Base-by-base conservation (phyloP, 2,797 vertebrate species). In the Hydrocynus forskahlii region DNA sequence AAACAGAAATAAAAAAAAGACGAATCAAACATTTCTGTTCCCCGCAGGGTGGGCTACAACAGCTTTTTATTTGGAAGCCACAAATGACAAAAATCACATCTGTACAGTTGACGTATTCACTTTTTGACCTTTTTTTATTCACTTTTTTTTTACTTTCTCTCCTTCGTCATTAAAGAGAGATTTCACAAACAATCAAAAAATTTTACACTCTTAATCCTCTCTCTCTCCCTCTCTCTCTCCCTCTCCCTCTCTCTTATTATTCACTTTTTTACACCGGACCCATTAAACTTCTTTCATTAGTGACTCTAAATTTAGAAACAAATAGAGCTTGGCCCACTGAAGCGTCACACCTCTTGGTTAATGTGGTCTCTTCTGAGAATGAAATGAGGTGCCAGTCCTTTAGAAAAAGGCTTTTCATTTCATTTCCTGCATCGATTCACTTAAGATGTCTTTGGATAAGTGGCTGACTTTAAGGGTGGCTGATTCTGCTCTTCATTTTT, bases 231-330 rank as follows among this genome's bases (percentile, higher is more conserved):
- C 25, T 64, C 29, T 25, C 50, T 1, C 71, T 64, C 52, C n/a
- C n/a, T 45, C 69, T 21, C 50, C 7, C 45, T 38, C 77, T 64
- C 76, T 67, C 52, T 52, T 38, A 71, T 43, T n/a, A 57, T 83
- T 73, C 16, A 66, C 55, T 81, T 78, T 68, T 70, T 75, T 80
- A 82, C 77, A 38, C 59, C 12, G 73, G 75, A 48, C 64, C 79
- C 78, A 84, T 84, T 80, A 78, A 82, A 79, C 43, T 67, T 75
- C 13, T 80, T 82, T 82, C 72, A 82, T 84, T 81, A 81, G 55
- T 54, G 50, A 48, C 14, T 64, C 78, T 81, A 81, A 83, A 73
- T 84, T 83, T 85, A 76, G 85, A 76, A 84, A 78, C 64, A 78
- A 79, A 81, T 55, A 75, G 55, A 48, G 45, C 73, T 57, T n/a